Percentiles rank a stretch among this genome's conserved stretches.
Conservation (phyloP, 2,888 invertebrate species). For the Hirudinaria manillensis region DNA sequence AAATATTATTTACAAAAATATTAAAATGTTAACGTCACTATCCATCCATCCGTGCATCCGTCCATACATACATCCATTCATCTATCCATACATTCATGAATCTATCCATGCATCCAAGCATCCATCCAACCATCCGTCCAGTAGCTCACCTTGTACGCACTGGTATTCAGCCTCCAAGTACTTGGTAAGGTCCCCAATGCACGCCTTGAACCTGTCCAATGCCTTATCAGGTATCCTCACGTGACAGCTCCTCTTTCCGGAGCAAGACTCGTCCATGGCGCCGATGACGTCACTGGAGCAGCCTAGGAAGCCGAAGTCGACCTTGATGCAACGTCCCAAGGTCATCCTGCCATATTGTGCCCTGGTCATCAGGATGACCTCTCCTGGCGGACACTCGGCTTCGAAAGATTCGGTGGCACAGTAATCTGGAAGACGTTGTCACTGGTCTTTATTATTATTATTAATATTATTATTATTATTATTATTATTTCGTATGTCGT, state of each 20-base stretch:
- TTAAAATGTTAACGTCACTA: too few relatives aligned
- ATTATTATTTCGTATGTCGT: too few relatives aligned
- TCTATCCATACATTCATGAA: too few relatives aligned
- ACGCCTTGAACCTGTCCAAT: not conserved
- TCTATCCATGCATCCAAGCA: too few relatives aligned
- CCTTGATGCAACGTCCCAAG: slow-evolving; percentile 18
- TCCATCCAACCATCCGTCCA: too few relatives aligned
- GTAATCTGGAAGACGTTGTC: slow-evolving; percentile 31
- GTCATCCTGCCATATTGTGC: slow-evolving; percentile 34
- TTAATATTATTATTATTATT: too few relatives aligned
- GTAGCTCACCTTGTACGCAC: not conserved
- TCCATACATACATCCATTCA: too few relatives aligned
- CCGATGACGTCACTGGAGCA: slow-evolving; percentile 23
- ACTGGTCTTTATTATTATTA: too few relatives aligned
- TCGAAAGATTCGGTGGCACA: slow-evolving; percentile 28
- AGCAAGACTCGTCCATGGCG: slow-evolving; percentile 25
- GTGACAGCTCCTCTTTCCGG: slow-evolving; percentile 23
- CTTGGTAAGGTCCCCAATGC: slow-evolving; percentile 14
- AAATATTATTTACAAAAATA: too few relatives aligned
- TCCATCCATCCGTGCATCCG: too few relatives aligned
- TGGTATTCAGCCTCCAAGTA: slow-evolving; percentile 11
- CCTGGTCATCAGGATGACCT: slow-evolving; percentile 16
- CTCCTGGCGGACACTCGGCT: slow-evolving; percentile 16
- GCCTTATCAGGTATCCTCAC: slow-evolving; percentile 25
- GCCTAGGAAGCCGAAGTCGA: slow-evolving; percentile 18